Evolutionary conservation across 2,797 vertebrate genomes (phyloP), one percentile per base, ranked within the genome.

Genomic region (Scolopax bukidnonensis): DNA sequence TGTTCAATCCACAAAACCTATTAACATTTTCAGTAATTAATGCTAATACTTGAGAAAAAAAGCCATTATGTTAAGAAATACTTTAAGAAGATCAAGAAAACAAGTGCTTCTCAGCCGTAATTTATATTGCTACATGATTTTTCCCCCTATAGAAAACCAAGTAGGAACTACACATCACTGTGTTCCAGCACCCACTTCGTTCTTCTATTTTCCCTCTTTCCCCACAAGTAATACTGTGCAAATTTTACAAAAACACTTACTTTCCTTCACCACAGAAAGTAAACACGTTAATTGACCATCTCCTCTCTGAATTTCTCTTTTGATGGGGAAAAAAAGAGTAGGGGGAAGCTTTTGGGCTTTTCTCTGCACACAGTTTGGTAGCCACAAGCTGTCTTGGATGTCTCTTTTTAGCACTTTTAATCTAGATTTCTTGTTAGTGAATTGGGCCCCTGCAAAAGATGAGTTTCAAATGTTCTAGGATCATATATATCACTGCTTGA

Each of bases 21-120:
- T 94, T 97, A 96, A 51, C 93, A 90, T 96, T 95, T 95, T 96
- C 95, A 84, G 97, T 96, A 97, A 96, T 97, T 97, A 97, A 97
- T 96, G 93, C 96, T 97, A 97, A 97, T 95, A 96, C 90, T 94
- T 96, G 92, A 97, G 96, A 74, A 95, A 97, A 97, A 97, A 97
- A 87, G 96, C 94, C 91, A 94, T 89, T 97, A 96, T 94, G 94
- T 96, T 95, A 98, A 97, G 97, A 97, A 97, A 97, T 95, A 93
- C 95, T 97, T 96, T 97, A 97, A 97, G 78, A 83, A 98, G 95
- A 96, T 64, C 27, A 96, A 97, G 96, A 90, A 94, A 97, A 92
- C 79, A 96, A 95, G 95, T 43, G 76, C 78, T 97, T 91, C 86
- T 92, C 78, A 89, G 56, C 82, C 86, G 87, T 90, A 60, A 95